Evolutionary conservation across 2,888 invertebrate species (phyloP).

Genomic region (Drosophila pseudotakahashii): DNA sequence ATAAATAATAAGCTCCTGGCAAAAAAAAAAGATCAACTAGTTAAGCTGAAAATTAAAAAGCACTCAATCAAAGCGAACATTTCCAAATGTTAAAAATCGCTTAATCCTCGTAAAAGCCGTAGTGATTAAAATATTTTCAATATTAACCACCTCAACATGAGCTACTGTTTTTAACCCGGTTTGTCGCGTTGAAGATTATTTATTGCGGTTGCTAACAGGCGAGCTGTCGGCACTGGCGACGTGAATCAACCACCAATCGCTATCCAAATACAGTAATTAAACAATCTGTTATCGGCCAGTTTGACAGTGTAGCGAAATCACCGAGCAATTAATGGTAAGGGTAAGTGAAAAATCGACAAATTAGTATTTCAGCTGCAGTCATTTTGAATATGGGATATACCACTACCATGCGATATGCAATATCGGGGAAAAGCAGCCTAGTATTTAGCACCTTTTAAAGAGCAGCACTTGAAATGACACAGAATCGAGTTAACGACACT

Average conservation of each 20-base stretch:
- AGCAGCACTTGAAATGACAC: constrained; percentile 55
- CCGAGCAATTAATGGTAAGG: constrained; percentile 2
- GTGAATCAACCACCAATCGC: constrained; percentile 8
- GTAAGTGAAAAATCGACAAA: constrained; percentile 14
- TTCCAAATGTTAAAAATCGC: constrained; percentile 4
- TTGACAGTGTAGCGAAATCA: constrained; percentile 15
- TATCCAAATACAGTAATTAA: constrained; percentile 20
- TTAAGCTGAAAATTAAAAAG: constrained; percentile 18
- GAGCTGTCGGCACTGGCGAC: background rate
- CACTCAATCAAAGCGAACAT: constrained; percentile 7
- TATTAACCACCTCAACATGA: constrained; percentile 6
- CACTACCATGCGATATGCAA: background rate
- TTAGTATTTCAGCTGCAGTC: constrained; percentile 17
- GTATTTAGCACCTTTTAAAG: constrained; percentile 69
- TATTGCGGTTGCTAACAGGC: constrained; percentile 6
- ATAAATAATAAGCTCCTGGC: background rate
- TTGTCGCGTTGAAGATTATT: constrained; percentile 15
- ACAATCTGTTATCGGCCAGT: constrained; percentile 35
- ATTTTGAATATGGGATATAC: background rate
- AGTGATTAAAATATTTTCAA: constrained; percentile 21
- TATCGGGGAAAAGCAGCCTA: background rate
- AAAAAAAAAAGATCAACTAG: background rate
- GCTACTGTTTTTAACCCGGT: constrained; percentile 4
- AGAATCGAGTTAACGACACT: constrained; percentile 76
- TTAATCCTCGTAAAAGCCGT: constrained; percentile 11